Evolutionary conservation across 2,888 invertebrate genomes (phyloP), one percentile per base, ranked within the genome.

Genomic region (Gymnoscelis rufifasciata): DNA sequence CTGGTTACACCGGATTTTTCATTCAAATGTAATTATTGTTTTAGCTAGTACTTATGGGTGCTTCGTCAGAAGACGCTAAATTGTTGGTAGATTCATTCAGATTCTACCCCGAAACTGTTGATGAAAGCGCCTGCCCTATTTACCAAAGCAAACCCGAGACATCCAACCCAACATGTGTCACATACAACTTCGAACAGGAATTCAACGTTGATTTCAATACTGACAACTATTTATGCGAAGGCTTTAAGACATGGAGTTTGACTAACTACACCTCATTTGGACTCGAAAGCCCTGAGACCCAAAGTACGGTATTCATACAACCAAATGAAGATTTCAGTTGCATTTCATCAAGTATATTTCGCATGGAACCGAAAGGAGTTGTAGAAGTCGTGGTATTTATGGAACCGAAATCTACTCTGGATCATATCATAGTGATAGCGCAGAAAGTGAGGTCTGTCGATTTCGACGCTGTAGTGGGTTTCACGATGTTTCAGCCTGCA

Each of bases 321-420:
- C 74, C 73, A 2, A 59, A 58, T 28, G 44, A 56, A 13, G 29
- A 37, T 7, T 51, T 62, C 11, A 74, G 74, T 30, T 75, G 75
- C 46, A 59, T 68, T 10, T 60, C 71, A 6, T 73, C 75, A 0
- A 66, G 68, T 26, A 42, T 49, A 1, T 72, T 75, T 13, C 37
- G 47, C 10, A 67, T 73, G 64, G 54, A 59, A 7, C 63, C 65
- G 13, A 7, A 54, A 31, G 75, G 73, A 6, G 47, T 52, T 4
- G 38, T 74, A 7, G 31, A 73, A 60, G 67, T 70, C 0, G 71
- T 68, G 19, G 51, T 64, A 7, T 71, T 51, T 36, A 63, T 74
- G 59, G 55, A 60, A 6, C 52, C 65, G 0, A 31, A 14, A 8
- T 31, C 31, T 31, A 13, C 43, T 11, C 46, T 64, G 6, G 70